A percentile compares a stretch with the other conserved stretches of the same genome.
phyloP scores from a whole-genome alignment of 2,888 invertebrate species.

The Trichopoda pennipes region DNA sequence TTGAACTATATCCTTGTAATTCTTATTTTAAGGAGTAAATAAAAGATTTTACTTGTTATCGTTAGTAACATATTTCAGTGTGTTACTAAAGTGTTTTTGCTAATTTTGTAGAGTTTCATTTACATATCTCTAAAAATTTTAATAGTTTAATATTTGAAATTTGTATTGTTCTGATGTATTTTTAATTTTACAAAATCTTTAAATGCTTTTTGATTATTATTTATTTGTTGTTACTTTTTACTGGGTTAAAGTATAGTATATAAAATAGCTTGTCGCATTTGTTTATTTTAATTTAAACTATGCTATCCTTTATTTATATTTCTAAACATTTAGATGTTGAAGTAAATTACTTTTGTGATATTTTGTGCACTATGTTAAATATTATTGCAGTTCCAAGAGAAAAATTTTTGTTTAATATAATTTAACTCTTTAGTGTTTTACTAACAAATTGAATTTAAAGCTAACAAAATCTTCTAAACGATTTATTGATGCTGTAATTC shows the following conservation, averaged over 20 bases:
- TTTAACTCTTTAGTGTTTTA: too few relatives aligned
- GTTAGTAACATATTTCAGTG: slow-evolving; percentile 29
- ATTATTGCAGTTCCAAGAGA: background rate
- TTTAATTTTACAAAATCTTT: background rate
- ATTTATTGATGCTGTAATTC: too few relatives aligned
- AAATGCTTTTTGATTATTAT: background rate
- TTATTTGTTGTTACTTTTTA: background rate
- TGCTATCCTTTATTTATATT: background rate
- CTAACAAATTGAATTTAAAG: too few relatives aligned
- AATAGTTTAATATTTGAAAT: slow-evolving; percentile 2
- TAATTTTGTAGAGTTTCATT: slow-evolving; percentile 3
- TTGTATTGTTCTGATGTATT: background rate
- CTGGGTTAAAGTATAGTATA: background rate
- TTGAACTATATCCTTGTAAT: too few relatives aligned
- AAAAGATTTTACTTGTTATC: slow-evolving; percentile 1
- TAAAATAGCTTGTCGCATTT: slow-evolving; percentile 8
- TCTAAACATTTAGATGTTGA: background rate
- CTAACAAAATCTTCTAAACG: too few relatives aligned
- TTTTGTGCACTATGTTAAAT: background rate
- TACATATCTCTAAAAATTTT: background rate
- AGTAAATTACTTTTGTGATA: background rate
- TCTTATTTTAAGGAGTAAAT: background rate
- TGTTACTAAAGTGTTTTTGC: slow-evolving; percentile 24
- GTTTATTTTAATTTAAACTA: slow-evolving; percentile 4
- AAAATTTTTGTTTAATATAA: too few relatives aligned